Evolutionary conservation across 2,888 invertebrate genomes (phyloP).

Genomic region (Sinodicranocentrus sp.): DNA sequence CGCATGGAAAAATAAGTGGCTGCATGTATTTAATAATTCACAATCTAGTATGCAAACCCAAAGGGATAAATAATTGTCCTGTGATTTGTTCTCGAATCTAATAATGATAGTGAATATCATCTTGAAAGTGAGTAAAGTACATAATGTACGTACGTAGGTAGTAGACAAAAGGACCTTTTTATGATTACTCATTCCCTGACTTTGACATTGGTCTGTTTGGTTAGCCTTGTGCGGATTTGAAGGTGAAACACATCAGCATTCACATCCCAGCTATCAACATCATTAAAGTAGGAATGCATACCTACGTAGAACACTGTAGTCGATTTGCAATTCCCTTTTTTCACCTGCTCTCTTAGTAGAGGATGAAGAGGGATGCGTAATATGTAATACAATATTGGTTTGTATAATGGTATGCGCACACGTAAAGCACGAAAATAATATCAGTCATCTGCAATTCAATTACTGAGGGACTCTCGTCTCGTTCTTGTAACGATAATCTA

Average conservation of each 20-base stretch:
- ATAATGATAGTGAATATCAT: background rate
- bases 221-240: constrained; percentile 76
- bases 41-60: no score
- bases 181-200: constrained; percentile 71
- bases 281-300: background rate
- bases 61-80: background rate
- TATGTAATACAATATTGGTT: constrained; percentile 1
- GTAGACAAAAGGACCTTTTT: constrained; percentile 47
- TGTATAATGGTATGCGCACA: background rate
- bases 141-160: constrained; percentile 30
- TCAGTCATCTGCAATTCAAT: constrained; percentile 39
- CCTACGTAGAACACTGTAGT: background rate
- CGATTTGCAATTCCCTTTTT: constrained; percentile 4
- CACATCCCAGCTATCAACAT: constrained; percentile 5
- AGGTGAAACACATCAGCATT: constrained; percentile 76
- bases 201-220: constrained; percentile 69
- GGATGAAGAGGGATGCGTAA: background rate
- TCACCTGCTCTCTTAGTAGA: constrained; percentile 11
- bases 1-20: no score
- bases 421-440: constrained; percentile 10
- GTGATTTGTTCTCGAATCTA: background rate
- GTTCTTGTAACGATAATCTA: background rate
- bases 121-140: constrained; percentile 11
- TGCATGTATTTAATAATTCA: no score
- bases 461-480: background rate